Base-by-base conservation (phyloP, 2,113 vertebrate genomes). In the Eolophus roseicapilla region DNA sequence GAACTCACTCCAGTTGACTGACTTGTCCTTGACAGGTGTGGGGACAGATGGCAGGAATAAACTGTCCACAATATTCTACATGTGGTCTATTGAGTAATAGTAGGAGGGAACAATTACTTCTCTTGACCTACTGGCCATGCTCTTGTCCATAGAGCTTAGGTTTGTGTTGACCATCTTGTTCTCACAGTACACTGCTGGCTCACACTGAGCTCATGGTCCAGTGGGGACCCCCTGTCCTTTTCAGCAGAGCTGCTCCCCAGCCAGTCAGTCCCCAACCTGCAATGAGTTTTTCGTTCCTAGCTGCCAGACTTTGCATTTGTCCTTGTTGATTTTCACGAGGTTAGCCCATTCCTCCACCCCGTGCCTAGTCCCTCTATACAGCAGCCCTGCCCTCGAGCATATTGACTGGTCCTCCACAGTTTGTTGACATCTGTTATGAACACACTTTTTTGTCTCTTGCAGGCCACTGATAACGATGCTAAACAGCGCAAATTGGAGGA, bases 171-270 rank as follows among this genome's bases (percentile, higher is more conserved):
- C 25, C 4, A 23, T 55, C 63, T 47, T 52, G 11, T 44, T 55
- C 11, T 11, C 37, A 68, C 11, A 60, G 27, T 7, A 47, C 33
- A 43, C 9, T 25, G 12, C 27, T 76, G 35, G 16, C 25, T 52
- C 27, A 76, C 25, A 60, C 2, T 53, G 24, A 82, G 21, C 15
- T 75, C 0, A 0, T 1, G 3, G 17, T 79, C 7, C 9, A 7
- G 8, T 44, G 35, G 11, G 3, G 2, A 6, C 6, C 5, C 13
- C 6, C 8, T 5, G 17, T 16, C 28, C 11, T 68, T 76, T 69
- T 19, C 37, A 57, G 17, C 29, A 41, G 33, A 77, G 29, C 24
- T 74, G 6, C 4, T 52, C 10, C 16, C 8, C 8, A 23, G 16
- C 3, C 28, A 49, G 1, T n/a, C 17, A 50, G 25, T 60, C 6